Conservation (phyloP, 2,888 invertebrate species). For the Tyria jacobaeae region DNA sequence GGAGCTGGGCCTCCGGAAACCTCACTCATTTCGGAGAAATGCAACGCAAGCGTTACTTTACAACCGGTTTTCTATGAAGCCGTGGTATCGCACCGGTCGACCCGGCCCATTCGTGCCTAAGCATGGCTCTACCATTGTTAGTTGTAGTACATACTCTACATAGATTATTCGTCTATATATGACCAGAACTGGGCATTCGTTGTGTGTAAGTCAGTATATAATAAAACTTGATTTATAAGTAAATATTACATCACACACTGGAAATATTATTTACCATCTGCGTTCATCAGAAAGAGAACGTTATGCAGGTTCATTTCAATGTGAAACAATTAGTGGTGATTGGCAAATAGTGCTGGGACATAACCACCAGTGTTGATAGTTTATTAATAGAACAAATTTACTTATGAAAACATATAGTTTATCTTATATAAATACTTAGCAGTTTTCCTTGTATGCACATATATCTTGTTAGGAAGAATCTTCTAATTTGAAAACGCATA, state of each 20-base stretch:
- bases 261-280: slow-evolving; percentile 9
- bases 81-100: too few relatives aligned
- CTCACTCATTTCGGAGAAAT: too few relatives aligned
- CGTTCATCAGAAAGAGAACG: slow-evolving; percentile 9
- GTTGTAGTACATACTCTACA: too few relatives aligned
- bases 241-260: slow-evolving; percentile 16
- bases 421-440: slow-evolving; percentile 22
- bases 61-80: too few relatives aligned
- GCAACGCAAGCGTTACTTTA: too few relatives aligned
- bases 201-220: slow-evolving; percentile 2
- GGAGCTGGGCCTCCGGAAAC: too few relatives aligned
- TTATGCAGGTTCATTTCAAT: not conserved
- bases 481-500: too few relatives aligned
- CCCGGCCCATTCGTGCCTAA: too few relatives aligned
- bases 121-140: too few relatives aligned
- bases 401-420: slow-evolving; percentile 37
- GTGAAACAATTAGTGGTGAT: slow-evolving; percentile 6
- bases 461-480: too few relatives aligned
- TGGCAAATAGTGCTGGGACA: slow-evolving; percentile 19
- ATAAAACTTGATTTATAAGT: slow-evolving; percentile 1
- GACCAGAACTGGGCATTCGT: not conserved
- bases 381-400: slow-evolving; percentile 31
- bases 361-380: slow-evolving; percentile 29
- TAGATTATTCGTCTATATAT: not conserved
- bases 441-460: slow-evolving; percentile 16